Evolutionary conservation across 2,113 vertebrate species (phyloP), one percentile per base, ranked within the genome.

Genomic region (Clarias gariepinus): DNA sequence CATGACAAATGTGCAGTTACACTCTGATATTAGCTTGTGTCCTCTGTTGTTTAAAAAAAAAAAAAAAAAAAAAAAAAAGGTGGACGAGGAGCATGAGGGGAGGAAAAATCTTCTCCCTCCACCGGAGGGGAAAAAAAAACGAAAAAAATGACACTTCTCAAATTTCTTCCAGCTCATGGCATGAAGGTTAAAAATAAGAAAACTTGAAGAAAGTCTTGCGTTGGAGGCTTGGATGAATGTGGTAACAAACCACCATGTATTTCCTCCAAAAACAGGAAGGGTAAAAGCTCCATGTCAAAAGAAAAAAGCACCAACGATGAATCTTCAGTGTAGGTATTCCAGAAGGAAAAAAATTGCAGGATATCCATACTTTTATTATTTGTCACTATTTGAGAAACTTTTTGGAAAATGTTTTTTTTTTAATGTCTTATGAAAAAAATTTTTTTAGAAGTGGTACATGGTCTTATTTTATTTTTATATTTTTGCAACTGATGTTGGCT

Each of bases 1-100:
- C 93, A 95, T 88, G 91, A 93, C 90, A 93, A 94, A 92, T 6
- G 64, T 61, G 86, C 83, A 88, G 25, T 87, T 82, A 83, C 85
- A 89, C 33, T 47, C 47, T 83, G 52, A 84, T 47, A 77, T n/a
- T 55, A 66, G 68, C n/a, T 81, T 81, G 68, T 71, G 57, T 81
- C 33, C 64, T 80, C 52, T 63, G 83, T 53, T 36, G 57, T 63
- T 81, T 79, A 80, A 6, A 78, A 61, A 47, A 84, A 78, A 61
- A 12, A 8, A 68, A 28, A 33, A 41, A 21, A 30, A 83, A n/a
- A n/a, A n/a, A n/a, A n/a, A n/a, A n/a, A n/a, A n/a, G n/a, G n/a
- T 25, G 85, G 52, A 18, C 64, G 57, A 58, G 18, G 15, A 19
- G 18, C 16, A 19, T 28, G 55, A 9, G 57, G 15, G 18, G 0